These are phyloP conservation scores for Trachelus stipa DNA, from an alignment of 2,888 invertebrate genomes.

Conservation along the genomic window DNA sequence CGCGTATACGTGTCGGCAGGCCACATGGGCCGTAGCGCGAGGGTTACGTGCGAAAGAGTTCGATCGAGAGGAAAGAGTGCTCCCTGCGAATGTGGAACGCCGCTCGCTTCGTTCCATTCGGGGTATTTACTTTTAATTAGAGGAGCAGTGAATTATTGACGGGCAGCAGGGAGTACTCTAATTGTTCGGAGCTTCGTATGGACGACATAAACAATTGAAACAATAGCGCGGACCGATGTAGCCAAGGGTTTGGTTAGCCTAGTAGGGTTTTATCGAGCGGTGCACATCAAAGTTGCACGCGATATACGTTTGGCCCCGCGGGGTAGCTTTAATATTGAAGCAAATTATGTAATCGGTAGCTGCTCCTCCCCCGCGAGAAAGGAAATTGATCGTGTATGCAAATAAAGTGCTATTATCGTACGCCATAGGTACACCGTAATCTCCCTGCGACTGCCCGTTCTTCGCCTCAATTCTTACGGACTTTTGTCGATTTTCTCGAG, in stretches of 20 bases:
- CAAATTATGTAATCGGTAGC: slow-evolving; percentile 63
- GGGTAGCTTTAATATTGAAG: slow-evolving; percentile 60
- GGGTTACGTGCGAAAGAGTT: background rate
- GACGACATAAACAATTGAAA: slow-evolving; percentile 49
- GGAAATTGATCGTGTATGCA: slow-evolving; percentile 58
- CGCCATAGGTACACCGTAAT: slow-evolving; percentile 22
- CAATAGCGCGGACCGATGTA: slow-evolving; percentile 31
- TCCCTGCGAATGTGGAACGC: background rate
- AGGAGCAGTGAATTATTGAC: slow-evolving; percentile 60
- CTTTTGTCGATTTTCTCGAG: slow-evolving; percentile 38
- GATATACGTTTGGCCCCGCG: slow-evolving; percentile 44
- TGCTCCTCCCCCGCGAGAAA: slow-evolving; percentile 40
- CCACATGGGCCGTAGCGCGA: background rate
- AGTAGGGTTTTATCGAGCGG: slow-evolving; percentile 38
- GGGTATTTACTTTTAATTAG: slow-evolving; percentile 62
- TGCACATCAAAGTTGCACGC: slow-evolving; percentile 62
- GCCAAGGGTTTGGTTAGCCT: background rate
- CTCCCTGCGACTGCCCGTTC: background rate
- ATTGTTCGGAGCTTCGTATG: slow-evolving; percentile 35
- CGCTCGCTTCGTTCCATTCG: background rate
- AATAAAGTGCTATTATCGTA: slow-evolving; percentile 57
- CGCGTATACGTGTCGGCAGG: background rate
- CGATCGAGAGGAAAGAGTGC: background rate
- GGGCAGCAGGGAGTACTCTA: slow-evolving; percentile 40
- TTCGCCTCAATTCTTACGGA: slow-evolving; percentile 25